These are phyloP conservation scores for Leptatherina wallacei DNA, from an alignment of 2,797 vertebrate species.

Conservation along the genomic window DNA sequence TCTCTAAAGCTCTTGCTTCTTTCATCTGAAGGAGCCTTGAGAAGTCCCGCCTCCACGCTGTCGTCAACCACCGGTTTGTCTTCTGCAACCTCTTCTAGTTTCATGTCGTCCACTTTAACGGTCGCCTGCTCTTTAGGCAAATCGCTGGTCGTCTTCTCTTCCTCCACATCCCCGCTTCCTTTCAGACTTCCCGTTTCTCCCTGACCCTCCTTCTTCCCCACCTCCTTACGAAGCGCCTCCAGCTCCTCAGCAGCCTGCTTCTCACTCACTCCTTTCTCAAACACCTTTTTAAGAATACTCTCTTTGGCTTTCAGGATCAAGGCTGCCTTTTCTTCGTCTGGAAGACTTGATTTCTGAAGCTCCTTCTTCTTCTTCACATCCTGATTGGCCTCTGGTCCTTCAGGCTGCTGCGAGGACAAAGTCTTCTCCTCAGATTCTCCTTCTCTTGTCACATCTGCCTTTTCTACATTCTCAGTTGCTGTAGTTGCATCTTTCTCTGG, in stretches of 20 bases:
- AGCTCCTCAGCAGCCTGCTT: slow-evolving; percentile 83
- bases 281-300: slow-evolving; percentile 83
- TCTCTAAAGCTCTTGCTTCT: slow-evolving; percentile 11
- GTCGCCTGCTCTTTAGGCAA: slow-evolving; percentile 7
- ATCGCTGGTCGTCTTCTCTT: background rate
- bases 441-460: slow-evolving; percentile 27
- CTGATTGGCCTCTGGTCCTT: slow-evolving; percentile 23
- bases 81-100: slow-evolving; percentile 6
- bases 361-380: slow-evolving; percentile 34
- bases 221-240: slow-evolving; percentile 72
- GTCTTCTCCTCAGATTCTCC: slow-evolving; percentile 14
- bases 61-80: slow-evolving; percentile 26
- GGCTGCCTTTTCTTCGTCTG: slow-evolving; percentile 73
- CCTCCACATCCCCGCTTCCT: slow-evolving; percentile 1
- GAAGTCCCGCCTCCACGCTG: background rate
- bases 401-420: slow-evolving; percentile 36
- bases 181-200: slow-evolving; percentile 13
- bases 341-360: slow-evolving; percentile 61
- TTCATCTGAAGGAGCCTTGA: slow-evolving; percentile 12
- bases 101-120: background rate
- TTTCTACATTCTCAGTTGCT: slow-evolving; percentile 28
- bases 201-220: slow-evolving; percentile 56
- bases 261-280: slow-evolving; percentile 80
- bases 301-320: slow-evolving; percentile 83
- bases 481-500: slow-evolving; percentile 7